Evolutionary conservation across 2,888 invertebrate genomes (phyloP), one percentile per base, ranked within the genome.

Genomic region (Polymixis flavicincta): DNA sequence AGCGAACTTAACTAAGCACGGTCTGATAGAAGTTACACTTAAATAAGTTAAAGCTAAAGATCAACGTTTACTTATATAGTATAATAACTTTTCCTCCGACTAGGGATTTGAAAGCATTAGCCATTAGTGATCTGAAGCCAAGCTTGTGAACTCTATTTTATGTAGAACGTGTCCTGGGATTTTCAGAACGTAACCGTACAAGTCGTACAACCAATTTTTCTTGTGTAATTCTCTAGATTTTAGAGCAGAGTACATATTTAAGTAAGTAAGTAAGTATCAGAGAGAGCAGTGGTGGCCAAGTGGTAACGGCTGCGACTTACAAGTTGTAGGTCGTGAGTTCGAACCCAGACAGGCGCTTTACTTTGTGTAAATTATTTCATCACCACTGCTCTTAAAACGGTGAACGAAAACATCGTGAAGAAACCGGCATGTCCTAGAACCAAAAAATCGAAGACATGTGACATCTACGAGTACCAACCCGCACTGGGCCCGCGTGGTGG

Each of bases 101-200:
- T 28, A 37, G 80, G 74, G 80, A 77, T 73, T 72, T 64, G 11
- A 72, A 59, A 73, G 80, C 76, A 80, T 77, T 57, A 77, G 73
- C 73, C 32, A 77, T 77, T 77, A 80, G 80, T 57, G 74, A 77
- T 64, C 19, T 14, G 19, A 52, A 80, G 52, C 52, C 28, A n/a
- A 54, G 63, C 57, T 80, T 28, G n/a, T 57, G 54, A 80, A 80
- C 63, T 57, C 25, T 25, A 28, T 52, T 72, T 72, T 25, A 57
- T 80, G 55, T 42, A 25, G 9, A 76, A 14, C 9, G 32, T 80
- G 25, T 45, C 45, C 73, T 59, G 45, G 73, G 80, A 80, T 64
- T 73, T 77, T 72, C 61, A 22, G 11, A 45, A n/a, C n/a, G 42
- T 45, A n/a, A 22, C 22, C 6, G 28, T n/a, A 55, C 42, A 1